Evolutionary conservation across 2,113 vertebrate genomes (phyloP).

Genomic region (Alces alces): DNA sequence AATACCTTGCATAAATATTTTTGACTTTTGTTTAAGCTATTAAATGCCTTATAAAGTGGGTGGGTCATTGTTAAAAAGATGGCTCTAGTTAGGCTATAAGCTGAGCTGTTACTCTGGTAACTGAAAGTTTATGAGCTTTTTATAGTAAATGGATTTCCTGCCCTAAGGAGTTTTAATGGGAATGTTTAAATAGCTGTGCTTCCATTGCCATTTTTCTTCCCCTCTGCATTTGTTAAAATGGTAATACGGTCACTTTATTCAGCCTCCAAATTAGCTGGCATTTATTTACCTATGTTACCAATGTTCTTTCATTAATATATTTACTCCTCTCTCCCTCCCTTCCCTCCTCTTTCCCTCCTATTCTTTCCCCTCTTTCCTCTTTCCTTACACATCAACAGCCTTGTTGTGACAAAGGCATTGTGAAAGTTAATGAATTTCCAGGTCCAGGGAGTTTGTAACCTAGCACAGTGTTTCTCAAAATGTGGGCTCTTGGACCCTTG

Average conservation of each 20-base stretch:
- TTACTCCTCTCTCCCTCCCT: neutral
- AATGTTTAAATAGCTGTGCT: neutral
- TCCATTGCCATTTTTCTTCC: neutral
- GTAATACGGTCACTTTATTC: neutral
- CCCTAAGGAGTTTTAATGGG: neutral
- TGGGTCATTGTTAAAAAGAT: neutral
- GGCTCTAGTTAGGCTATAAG: neutral
- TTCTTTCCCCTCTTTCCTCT: neutral
- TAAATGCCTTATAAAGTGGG: neutral
- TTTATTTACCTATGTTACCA: neutral
- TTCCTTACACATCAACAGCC: neutral
- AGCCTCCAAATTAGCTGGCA: neutral
- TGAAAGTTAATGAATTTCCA: neutral
- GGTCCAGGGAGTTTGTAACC: neutral
- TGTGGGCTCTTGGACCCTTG: neutral
- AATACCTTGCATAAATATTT: neutral
- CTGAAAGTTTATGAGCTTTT: constrained; percentile 14
- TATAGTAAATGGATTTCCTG: neutral
- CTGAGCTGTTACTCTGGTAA: neutral
- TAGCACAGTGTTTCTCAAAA: neutral
- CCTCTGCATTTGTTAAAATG: neutral
- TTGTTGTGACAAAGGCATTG: neutral
- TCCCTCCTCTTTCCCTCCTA: neutral
- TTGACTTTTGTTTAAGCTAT: neutral
- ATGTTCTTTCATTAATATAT: neutral